Evolutionary conservation across 1,140 invertebrate species (phyloP), one percentile per base, ranked within the genome.

Genomic region (Tetramorium alpestre): DNA sequence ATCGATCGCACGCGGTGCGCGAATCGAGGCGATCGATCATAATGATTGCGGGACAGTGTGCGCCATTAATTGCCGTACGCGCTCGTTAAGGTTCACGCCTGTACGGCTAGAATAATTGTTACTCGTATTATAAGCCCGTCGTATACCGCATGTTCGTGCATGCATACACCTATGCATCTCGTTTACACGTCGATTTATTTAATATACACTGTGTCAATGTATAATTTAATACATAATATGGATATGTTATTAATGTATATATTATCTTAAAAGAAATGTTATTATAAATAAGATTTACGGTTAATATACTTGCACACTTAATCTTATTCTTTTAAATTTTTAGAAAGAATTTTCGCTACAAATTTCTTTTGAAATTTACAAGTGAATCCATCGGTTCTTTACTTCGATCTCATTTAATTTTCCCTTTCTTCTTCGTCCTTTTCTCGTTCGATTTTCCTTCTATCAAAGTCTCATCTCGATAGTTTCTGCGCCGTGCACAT

Each of bases 361-460:
- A 38, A 81, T 33, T 81, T 16, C 25, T n/a, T n/a, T 33, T 10
- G 10, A 25, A 81, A 81, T 81, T 70, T 81, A 70, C 51, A 67
- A 22, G 47, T 10, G 51, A 81, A 81, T 70, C 65, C 10, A 81
- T 69, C 62, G 28, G 18, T 54, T 87, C 84, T 56, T 80, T 76
- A 78, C 51, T 75, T 69, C 75, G 72, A 85, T 85, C 73, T 87
- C 65, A 62, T 67, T 86, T 69, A 70, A 78, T 72, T 69, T 76
- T 25, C 54, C 33, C 28, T 60, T 58, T 75, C 25, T 49, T 33
- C 85, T 41, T 62, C 38, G 41, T 87, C 54, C 28, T 76, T 72
- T 51, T 67, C 76, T 58, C 67, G 51, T 70, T 80, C 75, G 62
- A 87, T 81, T 84, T 72, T 85, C 85, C 25, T 56, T 87, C 38